These are phyloP conservation scores for Orchesella flavescens DNA, from an alignment of 2,888 invertebrate genomes.

Conservation along the genomic window DNA sequence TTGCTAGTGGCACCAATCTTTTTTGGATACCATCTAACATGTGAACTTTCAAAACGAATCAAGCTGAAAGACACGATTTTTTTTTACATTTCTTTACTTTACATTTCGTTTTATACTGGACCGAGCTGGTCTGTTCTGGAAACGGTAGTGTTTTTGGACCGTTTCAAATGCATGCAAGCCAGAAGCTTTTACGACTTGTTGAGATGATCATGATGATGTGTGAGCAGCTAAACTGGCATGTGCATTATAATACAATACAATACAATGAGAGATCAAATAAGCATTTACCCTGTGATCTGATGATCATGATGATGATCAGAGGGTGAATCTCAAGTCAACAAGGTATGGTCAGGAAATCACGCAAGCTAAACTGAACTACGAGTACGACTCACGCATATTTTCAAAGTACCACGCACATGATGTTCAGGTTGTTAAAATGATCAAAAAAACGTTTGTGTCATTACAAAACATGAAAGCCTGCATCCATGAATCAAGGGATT, in stretches of 20 bases:
- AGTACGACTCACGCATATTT: no score
- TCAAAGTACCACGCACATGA: no score
- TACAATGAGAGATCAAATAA: no score
- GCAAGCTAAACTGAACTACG: background rate
- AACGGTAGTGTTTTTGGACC: no score
- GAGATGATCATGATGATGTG: background rate
- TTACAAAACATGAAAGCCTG: background rate
- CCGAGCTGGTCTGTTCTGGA: no score
- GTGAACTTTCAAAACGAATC: background rate
- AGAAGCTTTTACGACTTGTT: background rate
- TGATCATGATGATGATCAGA: background rate
- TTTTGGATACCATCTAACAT: background rate
- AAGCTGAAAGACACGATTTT: conserved; percentile 1
- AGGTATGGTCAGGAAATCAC: conserved; percentile 15
- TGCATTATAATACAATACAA: no score
- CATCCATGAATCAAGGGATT: background rate
- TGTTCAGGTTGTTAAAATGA: background rate
- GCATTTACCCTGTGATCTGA: background rate
- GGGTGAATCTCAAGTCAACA: conserved; percentile 14
- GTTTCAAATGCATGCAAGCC: background rate
- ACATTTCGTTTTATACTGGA: background rate
- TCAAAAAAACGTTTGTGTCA: background rate
- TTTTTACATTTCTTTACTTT: background rate
- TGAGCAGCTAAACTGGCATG: no score
- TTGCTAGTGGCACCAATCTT: conserved; percentile 1